Base-by-base conservation (phyloP, 2,797 vertebrate species). In the Notamacropus eugenii region DNA sequence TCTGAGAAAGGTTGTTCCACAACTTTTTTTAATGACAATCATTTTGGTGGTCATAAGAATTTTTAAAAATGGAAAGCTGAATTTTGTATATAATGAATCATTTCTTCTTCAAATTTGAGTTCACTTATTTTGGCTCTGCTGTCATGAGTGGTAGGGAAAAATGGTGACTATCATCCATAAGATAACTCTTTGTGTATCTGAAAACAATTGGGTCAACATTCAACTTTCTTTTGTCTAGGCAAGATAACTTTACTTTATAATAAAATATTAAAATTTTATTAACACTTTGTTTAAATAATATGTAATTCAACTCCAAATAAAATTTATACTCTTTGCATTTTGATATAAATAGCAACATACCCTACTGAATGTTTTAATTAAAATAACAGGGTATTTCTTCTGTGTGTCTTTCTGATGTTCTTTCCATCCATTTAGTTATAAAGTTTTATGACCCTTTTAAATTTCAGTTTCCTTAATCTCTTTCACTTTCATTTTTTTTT, bases 401-500 rank as follows among this genome's bases (percentile, higher is more conserved):
- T n/a, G 16, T 74, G n/a, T n/a, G 1, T 16, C 58, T 4, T 22
- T n/a, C 14, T 40, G n/a, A 40, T 74, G 1, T 0, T 74, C n/a
- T 74, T 74, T 19, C 19, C 3, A 6, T 40, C 6, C n/a, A 40
- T 24, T 74, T 74, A 40, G n/a, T 9, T 40, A 2, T 40, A 40
- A 74, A 74, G 2, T 74, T 40, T 40, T 74, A 29, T 40, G 67
- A 2, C 11, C 19, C n/a, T 40, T 74, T 22, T 2, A 40, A 74
- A n/a, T 22, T 40, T 40, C n/a, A 40, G 14, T 67, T 67, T n/a
- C 34, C 62, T 67, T 40, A 74, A 74, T 96, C 93, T 91, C 27
- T 93, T 22, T 74, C 3, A 13, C 14, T 94, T 40, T 55, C 2
- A 5, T 92, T 50, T 90, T 95, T 95, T 94, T 95, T 93, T 92